Percentiles rank a stretch among this genome's conserved stretches.
phyloP scores from a whole-genome alignment of 2,888 invertebrate genomes.

The Luperina nickerlii region DNA sequence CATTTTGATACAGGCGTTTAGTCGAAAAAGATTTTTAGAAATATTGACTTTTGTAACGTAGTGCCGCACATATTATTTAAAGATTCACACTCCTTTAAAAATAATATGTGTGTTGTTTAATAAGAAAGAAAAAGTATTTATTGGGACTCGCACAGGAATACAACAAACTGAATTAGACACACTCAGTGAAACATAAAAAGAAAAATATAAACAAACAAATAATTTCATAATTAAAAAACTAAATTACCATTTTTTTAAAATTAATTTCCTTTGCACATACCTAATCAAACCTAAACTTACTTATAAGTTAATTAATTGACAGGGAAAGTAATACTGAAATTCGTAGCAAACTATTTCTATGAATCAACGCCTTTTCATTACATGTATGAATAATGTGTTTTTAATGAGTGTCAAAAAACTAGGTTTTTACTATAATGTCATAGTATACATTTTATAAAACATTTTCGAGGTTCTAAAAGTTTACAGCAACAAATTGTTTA shows the following conservation, averaged over 20 bases:
- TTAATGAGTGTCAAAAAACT: background rate
- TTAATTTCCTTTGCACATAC: background rate
- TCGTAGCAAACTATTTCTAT: background rate
- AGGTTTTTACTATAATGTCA: background rate
- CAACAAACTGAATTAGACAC: too few species aligned
- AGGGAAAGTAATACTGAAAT: background rate
- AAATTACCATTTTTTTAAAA: too few species aligned
- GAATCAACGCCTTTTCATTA: background rate
- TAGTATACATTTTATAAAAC: background rate
- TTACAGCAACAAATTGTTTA: slow-evolving; percentile 2
- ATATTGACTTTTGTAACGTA: background rate
- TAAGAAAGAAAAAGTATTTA: too few species aligned
- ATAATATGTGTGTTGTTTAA: background rate
- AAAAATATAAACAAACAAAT: too few species aligned
- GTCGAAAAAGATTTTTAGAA: background rate
- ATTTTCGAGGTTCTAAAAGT: slow-evolving; percentile 22
- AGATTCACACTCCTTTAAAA: too few species aligned
- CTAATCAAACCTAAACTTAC: background rate
- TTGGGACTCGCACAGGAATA: too few species aligned
- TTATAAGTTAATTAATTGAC: background rate
- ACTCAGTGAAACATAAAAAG: too few species aligned
- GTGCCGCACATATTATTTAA: background rate
- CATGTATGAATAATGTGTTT: slow-evolving; percentile 20
- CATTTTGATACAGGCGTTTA: background rate
- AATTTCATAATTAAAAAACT: too few species aligned